Percentiles rank a stretch among this genome's conserved stretches.
Evolutionary conservation across 2,113 vertebrate species (phyloP).

Genomic region (Excalfactoria chinensis): DNA sequence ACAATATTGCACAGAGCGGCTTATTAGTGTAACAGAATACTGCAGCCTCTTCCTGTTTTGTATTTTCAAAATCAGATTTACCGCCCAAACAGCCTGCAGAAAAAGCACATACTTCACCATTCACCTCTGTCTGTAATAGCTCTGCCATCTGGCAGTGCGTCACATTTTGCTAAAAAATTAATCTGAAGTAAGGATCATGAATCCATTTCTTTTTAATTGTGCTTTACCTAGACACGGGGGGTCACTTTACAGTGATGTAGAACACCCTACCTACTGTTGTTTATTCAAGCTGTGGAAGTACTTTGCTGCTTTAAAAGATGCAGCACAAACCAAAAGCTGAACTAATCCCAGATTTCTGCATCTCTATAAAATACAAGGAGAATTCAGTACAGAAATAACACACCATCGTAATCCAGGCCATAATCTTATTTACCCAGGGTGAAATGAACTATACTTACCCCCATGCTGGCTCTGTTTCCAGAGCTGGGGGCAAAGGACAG

Average conservation of each 20-base stretch:
- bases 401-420: not conserved
- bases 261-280: not conserved
- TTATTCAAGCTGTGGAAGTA: not conserved
- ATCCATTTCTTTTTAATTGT: not conserved
- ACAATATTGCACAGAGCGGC: not conserved
- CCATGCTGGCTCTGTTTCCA: not conserved
- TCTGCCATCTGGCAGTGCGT: conserved; percentile 23
- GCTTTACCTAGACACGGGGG: not conserved
- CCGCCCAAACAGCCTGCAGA: not conserved
- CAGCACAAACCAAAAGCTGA: conserved; percentile 18
- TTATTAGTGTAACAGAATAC: no score
- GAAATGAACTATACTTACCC: not conserved
- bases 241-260: not conserved
- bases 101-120: not conserved
- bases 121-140: not conserved
- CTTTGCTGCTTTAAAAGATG: conserved; percentile 23
- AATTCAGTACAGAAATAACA: conserved; percentile 40
- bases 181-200: conserved; percentile 5
- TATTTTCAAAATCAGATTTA: not conserved
- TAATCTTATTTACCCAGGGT: conserved; percentile 28
- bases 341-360: conserved; percentile 36
- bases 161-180: not conserved
- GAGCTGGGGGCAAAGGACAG: not conserved
- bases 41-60: not conserved
- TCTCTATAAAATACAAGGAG: not conserved